phyloP scores from a whole-genome alignment of 30 jellyfish, hydroid and myxozoan species.

The Rhopilema esculentum region DNA sequence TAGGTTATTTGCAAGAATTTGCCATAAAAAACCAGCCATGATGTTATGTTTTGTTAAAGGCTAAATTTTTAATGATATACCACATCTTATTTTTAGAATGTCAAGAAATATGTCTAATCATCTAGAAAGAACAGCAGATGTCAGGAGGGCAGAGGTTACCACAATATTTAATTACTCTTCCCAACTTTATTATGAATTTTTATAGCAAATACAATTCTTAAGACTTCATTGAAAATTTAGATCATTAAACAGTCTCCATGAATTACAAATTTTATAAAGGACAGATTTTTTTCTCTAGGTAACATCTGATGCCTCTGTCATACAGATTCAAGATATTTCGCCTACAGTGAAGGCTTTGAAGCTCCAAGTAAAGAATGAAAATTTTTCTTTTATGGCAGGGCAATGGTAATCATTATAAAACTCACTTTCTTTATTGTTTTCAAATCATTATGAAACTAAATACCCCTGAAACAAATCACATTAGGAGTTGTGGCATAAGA shows the following conservation, averaged over 20 bases:
- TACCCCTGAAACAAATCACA: too few relatives aligned
- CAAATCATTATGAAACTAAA: too few relatives aligned
- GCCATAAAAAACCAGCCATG: too few relatives aligned
- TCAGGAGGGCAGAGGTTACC: constrained; percentile 34
- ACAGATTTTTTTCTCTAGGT: constrained; percentile 15
- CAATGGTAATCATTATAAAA: constrained; percentile 90
- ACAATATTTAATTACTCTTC: too few relatives aligned
- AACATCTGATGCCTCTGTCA: constrained; percentile 61
- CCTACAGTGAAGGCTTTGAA: constrained; percentile 79
- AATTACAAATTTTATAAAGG: neutral
- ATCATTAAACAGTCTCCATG: too few relatives aligned
- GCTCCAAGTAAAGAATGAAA: constrained; percentile 46
- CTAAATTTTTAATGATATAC: neutral
- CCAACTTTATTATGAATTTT: too few relatives aligned
- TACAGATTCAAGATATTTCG: constrained; percentile 43
- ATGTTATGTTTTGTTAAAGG: neutral
- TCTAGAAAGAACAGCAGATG: constrained; percentile 60
- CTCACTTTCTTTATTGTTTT: too few relatives aligned
- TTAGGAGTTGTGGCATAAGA: too few relatives aligned
- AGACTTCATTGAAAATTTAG: too few relatives aligned
- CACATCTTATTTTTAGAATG: constrained; percentile 23
- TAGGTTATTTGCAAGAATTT: too few relatives aligned
- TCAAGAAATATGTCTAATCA: constrained; percentile 51
- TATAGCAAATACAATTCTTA: too few relatives aligned
- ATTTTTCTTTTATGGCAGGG: constrained; percentile 82